phyloP scores from a whole-genome alignment of 2,113 vertebrate genomes.

The Osmerus eperlanus region DNA sequence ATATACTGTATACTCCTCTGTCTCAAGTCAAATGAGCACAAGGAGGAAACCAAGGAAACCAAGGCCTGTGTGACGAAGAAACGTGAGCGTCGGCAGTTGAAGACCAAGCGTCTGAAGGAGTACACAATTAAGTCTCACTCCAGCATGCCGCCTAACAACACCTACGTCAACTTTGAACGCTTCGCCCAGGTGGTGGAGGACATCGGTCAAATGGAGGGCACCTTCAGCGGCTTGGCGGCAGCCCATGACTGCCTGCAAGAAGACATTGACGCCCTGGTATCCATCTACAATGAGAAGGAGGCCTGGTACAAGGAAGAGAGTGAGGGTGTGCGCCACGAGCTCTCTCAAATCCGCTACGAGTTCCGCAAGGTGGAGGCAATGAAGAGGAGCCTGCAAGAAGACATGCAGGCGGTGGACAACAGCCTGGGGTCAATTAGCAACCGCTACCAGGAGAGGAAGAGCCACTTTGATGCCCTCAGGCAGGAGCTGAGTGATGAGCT shows the following conservation, averaged over 20 bases:
- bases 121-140: slow-evolving; percentile 95
- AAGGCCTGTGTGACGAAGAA: slow-evolving; percentile 70
- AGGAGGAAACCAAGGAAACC: slow-evolving; percentile 76
- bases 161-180: slow-evolving; percentile 89
- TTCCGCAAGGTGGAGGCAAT: slow-evolving; percentile 81
- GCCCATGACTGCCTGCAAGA: slow-evolving; percentile 81
- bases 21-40: slow-evolving; percentile 75
- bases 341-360: slow-evolving; percentile 77
- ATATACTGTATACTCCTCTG: slow-evolving; percentile 70
- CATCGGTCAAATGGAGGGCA: slow-evolving; percentile 70
- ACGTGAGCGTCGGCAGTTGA: slow-evolving; percentile 76
- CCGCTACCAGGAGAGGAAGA: slow-evolving; percentile 75
- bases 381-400: slow-evolving; percentile 80
- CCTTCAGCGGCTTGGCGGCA: slow-evolving; percentile 57
- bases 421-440: slow-evolving; percentile 57
- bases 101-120: slow-evolving; percentile 88
- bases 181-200: slow-evolving; percentile 85
- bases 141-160: slow-evolving; percentile 93
- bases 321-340: slow-evolving; percentile 75
- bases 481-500: slow-evolving; percentile 81
- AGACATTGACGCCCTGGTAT: slow-evolving; percentile 82
- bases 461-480: slow-evolving; percentile 74
- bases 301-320: slow-evolving; percentile 91
- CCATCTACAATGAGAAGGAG: slow-evolving; percentile 90
- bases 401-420: slow-evolving; percentile 67